Conservation (phyloP, 2,888 invertebrate genomes). For the Pyrgus malvae region DNA sequence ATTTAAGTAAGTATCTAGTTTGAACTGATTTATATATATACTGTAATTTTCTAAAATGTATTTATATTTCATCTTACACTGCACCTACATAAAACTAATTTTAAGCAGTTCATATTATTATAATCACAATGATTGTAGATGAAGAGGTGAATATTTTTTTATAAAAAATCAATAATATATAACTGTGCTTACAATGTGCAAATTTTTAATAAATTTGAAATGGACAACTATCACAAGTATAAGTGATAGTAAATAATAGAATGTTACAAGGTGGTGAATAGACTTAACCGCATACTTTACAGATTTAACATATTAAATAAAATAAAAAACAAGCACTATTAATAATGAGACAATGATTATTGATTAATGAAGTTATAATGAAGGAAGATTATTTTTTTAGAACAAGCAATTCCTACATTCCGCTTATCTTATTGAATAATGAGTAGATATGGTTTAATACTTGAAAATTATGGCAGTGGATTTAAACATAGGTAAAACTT, state of each 20-base stretch:
- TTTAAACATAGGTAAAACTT: constrained; percentile 52
- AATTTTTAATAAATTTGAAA: not conserved
- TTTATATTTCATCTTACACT: not conserved
- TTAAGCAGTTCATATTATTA: constrained; percentile 4
- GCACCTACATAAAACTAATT: not conserved
- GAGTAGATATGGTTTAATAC: constrained; percentile 31
- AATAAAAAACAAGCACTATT: not conserved
- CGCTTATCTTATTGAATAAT: constrained; percentile 34
- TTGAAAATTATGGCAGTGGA: constrained; percentile 52
- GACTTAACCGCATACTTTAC: not conserved
- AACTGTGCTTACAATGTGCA: constrained; percentile 13
- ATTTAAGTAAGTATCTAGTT: not conserved
- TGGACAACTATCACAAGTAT: not conserved
- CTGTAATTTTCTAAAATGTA: not conserved
- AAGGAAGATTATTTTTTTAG: constrained; percentile 8
- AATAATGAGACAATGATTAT: not conserved
- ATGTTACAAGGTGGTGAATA: not conserved
- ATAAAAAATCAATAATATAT: not conserved
- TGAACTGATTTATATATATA: not conserved
- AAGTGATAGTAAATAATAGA: not conserved
- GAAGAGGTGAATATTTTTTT: not conserved
- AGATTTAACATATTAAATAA: not conserved
- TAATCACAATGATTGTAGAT: not conserved
- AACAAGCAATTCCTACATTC: constrained; percentile 43
- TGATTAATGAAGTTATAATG: not conserved